Percentiles rank a stretch among this genome's conserved stretches.
phyloP scores from a whole-genome alignment of 2,888 invertebrate species.

The Leucophora obtusa region DNA sequence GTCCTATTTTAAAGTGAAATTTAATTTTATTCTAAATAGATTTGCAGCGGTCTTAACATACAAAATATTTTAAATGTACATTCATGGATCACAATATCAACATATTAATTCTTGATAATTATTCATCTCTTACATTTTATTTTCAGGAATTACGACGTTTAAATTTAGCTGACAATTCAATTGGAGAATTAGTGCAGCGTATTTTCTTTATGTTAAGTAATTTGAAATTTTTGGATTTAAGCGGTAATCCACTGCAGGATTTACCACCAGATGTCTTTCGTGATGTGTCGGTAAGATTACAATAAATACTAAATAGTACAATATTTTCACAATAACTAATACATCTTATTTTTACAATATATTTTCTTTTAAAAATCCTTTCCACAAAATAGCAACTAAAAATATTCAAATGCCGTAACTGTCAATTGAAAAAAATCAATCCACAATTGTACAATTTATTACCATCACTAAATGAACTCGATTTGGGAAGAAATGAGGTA shows the following conservation, averaged over 20 bases:
- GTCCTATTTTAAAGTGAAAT: no score
- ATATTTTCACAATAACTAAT: neutral
- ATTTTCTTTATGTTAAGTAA: constrained; percentile 87
- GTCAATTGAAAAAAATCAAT: constrained; percentile 86
- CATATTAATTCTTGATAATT: no score
- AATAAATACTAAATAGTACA: neutral
- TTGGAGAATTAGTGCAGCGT: constrained; percentile 84
- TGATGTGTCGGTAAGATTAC: constrained; percentile 82
- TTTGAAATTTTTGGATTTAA: constrained; percentile 85
- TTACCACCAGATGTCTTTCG: constrained; percentile 89
- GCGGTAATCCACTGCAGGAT: constrained; percentile 86
- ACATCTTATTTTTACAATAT: neutral
- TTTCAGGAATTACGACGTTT: constrained; percentile 83
- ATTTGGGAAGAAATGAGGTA: constrained; percentile 86
- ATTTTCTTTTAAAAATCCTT: neutral
- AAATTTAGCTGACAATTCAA: constrained; percentile 84
- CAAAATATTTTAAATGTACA: no score
- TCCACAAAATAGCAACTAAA: constrained; percentile 82
- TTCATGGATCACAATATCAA: no score
- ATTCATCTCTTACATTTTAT: no score
- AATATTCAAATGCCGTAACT: constrained; percentile 85
- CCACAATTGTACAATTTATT: constrained; percentile 88
- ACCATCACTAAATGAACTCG: constrained; percentile 85
- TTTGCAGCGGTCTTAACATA: no score
- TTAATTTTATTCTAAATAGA: no score